Percentiles rank a stretch among this genome's conserved stretches.
phyloP scores from a whole-genome alignment of 1,140 invertebrate species.

The Drosophila micromelanica region DNA sequence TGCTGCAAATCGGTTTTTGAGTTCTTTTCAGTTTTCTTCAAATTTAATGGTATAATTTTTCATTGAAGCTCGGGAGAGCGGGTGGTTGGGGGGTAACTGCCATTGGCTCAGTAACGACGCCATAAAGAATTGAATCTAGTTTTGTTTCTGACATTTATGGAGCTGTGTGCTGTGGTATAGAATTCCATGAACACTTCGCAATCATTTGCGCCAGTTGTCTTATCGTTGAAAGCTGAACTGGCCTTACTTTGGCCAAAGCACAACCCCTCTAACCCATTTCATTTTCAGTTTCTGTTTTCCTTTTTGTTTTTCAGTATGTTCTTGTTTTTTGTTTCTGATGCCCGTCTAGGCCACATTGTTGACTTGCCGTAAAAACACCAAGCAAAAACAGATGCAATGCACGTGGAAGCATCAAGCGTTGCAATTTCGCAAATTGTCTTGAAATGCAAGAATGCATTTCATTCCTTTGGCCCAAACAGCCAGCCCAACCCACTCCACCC shows the following conservation, averaged over 20 bases:
- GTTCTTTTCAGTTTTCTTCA: slow-evolving; percentile 48
- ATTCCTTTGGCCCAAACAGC: slow-evolving; percentile 46
- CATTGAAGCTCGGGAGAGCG: slow-evolving; percentile 33
- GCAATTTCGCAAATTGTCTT: slow-evolving; percentile 80
- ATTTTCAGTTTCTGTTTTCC: not conserved
- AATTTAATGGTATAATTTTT: slow-evolving; percentile 73
- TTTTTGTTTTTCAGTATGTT: slow-evolving; percentile 18
- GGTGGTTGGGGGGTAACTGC: not conserved
- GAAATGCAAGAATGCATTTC: slow-evolving; percentile 78
- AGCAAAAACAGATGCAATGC: slow-evolving; percentile 61
- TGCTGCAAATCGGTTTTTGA: not conserved
- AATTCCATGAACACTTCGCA: slow-evolving; percentile 68
- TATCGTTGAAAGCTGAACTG: slow-evolving; percentile 66
- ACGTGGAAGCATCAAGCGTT: slow-evolving; percentile 77
- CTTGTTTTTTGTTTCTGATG: slow-evolving; percentile 21
- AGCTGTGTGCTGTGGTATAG: slow-evolving; percentile 46
- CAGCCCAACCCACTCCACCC: not conserved
- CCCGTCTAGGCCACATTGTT: slow-evolving; percentile 58
- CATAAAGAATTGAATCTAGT: slow-evolving; percentile 78
- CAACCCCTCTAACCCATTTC: no score
- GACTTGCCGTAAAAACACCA: slow-evolving; percentile 70
- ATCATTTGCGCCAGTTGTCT: slow-evolving; percentile 80
- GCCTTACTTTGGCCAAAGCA: slow-evolving; percentile 18
- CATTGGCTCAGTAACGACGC: slow-evolving; percentile 66
- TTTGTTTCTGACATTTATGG: slow-evolving; percentile 74